phyloP scores from a whole-genome alignment of 2,113 vertebrate species.

The Protobothrops flavoviridis region DNA sequence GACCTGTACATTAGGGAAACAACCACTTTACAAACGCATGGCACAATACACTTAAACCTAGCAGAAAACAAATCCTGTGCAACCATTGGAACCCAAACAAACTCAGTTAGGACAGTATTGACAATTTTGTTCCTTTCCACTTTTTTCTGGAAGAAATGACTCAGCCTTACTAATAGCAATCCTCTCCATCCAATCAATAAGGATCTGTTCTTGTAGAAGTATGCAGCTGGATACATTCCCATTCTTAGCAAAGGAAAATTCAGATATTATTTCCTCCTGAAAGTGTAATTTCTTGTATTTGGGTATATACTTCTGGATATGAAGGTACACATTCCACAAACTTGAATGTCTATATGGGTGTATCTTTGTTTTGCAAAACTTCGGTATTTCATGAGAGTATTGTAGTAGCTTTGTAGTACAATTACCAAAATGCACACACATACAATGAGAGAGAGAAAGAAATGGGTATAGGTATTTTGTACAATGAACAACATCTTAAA shows the following conservation, averaged over 20 bases:
- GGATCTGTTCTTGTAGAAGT: not conserved
- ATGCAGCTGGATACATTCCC: not conserved
- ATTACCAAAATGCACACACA: not conserved
- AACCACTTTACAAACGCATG: not conserved
- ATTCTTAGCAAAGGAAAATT: not conserved
- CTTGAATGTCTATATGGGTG: not conserved
- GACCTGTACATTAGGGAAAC: not conserved
- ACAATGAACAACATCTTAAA: not conserved
- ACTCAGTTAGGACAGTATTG: not conserved
- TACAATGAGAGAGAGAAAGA: not conserved
- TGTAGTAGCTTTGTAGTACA: not conserved
- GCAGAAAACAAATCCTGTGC: not conserved
- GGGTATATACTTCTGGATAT: not conserved
- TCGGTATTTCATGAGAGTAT: not conserved
- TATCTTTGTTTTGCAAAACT: not conserved
- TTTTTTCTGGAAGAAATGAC: not conserved
- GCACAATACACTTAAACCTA: not conserved
- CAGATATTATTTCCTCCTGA: not conserved
- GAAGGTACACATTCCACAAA: not conserved
- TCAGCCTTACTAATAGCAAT: not conserved
- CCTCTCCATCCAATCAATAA: not conserved
- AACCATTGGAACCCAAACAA: not conserved
- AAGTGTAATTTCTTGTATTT: not conserved
- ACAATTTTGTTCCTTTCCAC: not conserved
- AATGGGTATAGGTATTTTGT: not conserved